Conservation (phyloP, 2,888 invertebrate genomes). For the Fabriciana adippe region DNA sequence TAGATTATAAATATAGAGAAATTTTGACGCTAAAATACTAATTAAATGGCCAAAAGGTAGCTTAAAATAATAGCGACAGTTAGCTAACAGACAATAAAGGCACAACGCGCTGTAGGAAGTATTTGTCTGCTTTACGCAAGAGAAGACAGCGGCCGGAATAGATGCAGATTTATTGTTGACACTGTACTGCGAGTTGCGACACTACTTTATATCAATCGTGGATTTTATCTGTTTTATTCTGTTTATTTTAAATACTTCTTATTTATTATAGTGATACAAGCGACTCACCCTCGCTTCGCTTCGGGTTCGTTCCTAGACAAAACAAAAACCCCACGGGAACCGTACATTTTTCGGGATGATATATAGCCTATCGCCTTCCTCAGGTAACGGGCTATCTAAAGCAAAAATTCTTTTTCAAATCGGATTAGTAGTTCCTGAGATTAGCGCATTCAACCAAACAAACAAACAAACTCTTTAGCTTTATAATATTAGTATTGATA, state of each 20-base stretch:
- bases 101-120: conserved; percentile 62
- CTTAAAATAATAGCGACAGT: conserved; percentile 48
- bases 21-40: conserved; percentile 18
- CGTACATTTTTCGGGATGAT: too few relatives aligned
- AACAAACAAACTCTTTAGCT: too few relatives aligned
- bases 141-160: conserved; percentile 38
- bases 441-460: too few relatives aligned
- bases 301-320: too few relatives aligned
- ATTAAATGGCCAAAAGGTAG: conserved; percentile 28
- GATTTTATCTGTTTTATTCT: neutral
- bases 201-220: neutral
- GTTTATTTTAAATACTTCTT: neutral
- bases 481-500: too few relatives aligned
- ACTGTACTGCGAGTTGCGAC: conserved; percentile 2
- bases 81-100: conserved; percentile 65
- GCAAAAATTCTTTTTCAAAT: too few relatives aligned
- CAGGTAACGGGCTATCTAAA: too few relatives aligned
- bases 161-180: conserved; percentile 40
- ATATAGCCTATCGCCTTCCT: too few relatives aligned
- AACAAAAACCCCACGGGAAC: too few relatives aligned
- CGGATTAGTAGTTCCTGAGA: too few relatives aligned
- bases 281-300: too few relatives aligned
- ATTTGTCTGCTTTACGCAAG: conserved; percentile 43
- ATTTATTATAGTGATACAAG: too few relatives aligned
- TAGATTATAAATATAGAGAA: neutral